These are phyloP conservation scores for Hucho hucho DNA, from an alignment of 2,113 vertebrate genomes.

Conservation along the genomic window DNA sequence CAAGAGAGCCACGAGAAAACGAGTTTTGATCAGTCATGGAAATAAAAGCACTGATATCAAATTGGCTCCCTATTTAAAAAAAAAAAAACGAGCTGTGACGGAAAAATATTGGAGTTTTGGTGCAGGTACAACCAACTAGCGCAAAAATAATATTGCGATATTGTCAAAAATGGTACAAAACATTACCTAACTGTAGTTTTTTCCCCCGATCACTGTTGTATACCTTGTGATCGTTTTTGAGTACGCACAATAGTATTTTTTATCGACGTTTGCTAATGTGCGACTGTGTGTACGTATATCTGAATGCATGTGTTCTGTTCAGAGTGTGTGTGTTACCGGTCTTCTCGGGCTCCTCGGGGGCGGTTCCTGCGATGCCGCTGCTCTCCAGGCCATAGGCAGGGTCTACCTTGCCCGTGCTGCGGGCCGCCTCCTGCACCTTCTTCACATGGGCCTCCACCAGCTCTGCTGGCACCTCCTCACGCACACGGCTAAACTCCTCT, in stretches of 20 bases:
- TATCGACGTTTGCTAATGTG: background rate
- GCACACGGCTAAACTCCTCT: constrained; percentile 97
- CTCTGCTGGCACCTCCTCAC: constrained; percentile 93
- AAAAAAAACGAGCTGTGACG: no score
- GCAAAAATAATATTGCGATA: no score
- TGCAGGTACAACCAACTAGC: no score
- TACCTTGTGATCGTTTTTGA: background rate
- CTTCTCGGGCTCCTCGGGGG: constrained; percentile 89
- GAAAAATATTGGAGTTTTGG: no score
- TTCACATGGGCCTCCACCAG: constrained; percentile 94
- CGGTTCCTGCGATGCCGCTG: constrained; percentile 93
- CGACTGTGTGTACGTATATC: background rate
- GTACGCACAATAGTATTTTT: background rate
- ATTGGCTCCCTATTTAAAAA: no score
- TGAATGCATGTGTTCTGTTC: background rate
- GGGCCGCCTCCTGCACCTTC: constrained; percentile 92
- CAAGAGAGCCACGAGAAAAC: no score
- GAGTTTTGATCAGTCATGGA: no score
- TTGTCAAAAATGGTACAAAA: no score
- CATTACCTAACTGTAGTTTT: no score
- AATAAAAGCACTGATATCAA: no score
- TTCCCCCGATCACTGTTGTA: no score
- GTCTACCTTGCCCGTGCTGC: constrained; percentile 90
- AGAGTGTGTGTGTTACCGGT: constrained; percentile 66
- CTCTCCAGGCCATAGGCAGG: constrained; percentile 88